Conservation (phyloP, 2,797 vertebrate genomes). For the Pseudotriccus pelzelni region DNA sequence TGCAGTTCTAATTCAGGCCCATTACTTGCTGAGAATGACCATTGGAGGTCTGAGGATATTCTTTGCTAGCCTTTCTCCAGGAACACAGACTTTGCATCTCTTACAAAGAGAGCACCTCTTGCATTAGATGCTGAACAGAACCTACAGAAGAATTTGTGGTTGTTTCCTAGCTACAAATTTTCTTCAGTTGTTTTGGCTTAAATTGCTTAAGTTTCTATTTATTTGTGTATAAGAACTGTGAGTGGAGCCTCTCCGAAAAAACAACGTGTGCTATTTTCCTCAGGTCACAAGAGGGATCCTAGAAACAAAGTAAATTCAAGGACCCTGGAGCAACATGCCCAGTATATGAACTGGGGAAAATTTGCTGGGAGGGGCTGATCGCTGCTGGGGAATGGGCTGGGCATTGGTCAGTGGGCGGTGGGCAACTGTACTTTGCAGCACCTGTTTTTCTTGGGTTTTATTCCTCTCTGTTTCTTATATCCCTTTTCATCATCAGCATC, state of each 20-base stretch:
- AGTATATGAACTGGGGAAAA: neutral
- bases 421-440: neutral
- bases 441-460: neutral
- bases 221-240: neutral
- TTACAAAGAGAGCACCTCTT: neutral
- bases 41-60: neutral
- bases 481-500: neutral
- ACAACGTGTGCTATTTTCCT: neutral
- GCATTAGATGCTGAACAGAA: neutral
- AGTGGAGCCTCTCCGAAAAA: neutral
- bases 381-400: neutral
- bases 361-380: neutral
- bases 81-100: neutral
- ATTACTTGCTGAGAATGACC: neutral
- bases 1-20: neutral
- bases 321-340: neutral
- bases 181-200: neutral
- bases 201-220: neutral
- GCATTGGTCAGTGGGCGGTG: neutral
- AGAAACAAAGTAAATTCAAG: neutral
- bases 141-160: neutral
- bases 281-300: neutral
- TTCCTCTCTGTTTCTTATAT: neutral
- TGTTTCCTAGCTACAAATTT: neutral
- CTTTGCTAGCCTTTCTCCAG: neutral